A percentile compares a stretch with the other conserved stretches of the same genome.
Conservation (phyloP, 2,888 invertebrate genomes). For the Herminia tarsipennalis region DNA sequence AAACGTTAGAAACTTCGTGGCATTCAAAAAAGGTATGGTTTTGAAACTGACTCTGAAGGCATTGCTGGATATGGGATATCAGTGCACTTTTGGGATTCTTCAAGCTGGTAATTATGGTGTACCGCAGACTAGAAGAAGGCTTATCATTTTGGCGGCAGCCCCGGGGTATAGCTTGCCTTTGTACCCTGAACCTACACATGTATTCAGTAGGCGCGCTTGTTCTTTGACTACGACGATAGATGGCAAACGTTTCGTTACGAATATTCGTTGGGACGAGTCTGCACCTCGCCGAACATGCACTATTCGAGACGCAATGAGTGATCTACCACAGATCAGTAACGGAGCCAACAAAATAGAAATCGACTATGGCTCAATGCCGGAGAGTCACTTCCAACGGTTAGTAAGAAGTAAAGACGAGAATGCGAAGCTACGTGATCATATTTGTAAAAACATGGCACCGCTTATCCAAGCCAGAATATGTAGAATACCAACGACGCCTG, state of each 20-base stretch:
- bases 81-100: slow-evolving; percentile 93
- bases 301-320: slow-evolving; percentile 93
- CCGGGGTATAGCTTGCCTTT: slow-evolving; percentile 90
- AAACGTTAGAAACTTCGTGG: slow-evolving; percentile 94
- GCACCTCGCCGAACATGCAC: slow-evolving; percentile 92
- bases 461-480: slow-evolving; percentile 91
- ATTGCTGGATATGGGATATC: slow-evolving; percentile 93
- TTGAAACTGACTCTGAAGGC: slow-evolving; percentile 91
- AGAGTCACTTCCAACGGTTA: slow-evolving; percentile 91
- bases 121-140: slow-evolving; percentile 91
- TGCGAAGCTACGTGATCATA: slow-evolving; percentile 88
- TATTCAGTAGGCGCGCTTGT: slow-evolving; percentile 89
- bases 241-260: slow-evolving; percentile 78
- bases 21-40: slow-evolving; percentile 92
- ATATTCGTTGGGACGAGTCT: slow-evolving; percentile 87
- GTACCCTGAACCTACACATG: slow-evolving; percentile 92
- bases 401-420: slow-evolving; percentile 86
- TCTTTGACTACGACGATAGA: slow-evolving; percentile 81
- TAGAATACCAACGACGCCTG: slow-evolving; percentile 90
- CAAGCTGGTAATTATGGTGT: slow-evolving; percentile 95
- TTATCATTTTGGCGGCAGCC: slow-evolving; percentile 93
- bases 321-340: slow-evolving; percentile 90
- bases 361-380: slow-evolving; percentile 89
- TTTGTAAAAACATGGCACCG: slow-evolving; percentile 94
- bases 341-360: slow-evolving; percentile 90